These are phyloP conservation scores for Agelastica alni DNA, from an alignment of 2,888 invertebrate genomes.

Conservation along the genomic window DNA sequence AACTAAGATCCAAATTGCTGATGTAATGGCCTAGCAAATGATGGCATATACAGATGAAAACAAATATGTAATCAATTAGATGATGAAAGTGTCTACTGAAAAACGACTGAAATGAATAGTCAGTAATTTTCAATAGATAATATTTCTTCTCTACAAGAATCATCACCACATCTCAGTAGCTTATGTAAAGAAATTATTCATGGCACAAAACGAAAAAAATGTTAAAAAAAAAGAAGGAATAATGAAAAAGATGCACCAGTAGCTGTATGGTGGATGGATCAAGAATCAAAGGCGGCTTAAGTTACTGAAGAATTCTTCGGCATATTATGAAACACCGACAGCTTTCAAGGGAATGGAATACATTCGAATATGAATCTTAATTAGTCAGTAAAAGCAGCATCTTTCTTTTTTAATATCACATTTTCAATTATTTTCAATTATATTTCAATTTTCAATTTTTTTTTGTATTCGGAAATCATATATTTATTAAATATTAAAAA, in stretches of 20 bases:
- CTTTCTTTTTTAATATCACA: too few relatives aligned
- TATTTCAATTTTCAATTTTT: too few relatives aligned
- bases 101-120: constrained; percentile 35
- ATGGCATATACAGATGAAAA: constrained; percentile 12
- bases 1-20: constrained; percentile 4
- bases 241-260: constrained; percentile 30
- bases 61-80: constrained; percentile 21
- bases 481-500: too few relatives aligned
- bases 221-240: constrained; percentile 7
- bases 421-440: too few relatives aligned
- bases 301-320: constrained; percentile 22
- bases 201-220: constrained; percentile 4
- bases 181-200: constrained; percentile 12
- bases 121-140: constrained; percentile 43
- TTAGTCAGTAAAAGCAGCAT: too few relatives aligned
- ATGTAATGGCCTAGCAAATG: constrained; percentile 19
- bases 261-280: constrained; percentile 30
- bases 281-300: constrained; percentile 41
- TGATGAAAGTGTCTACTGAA: constrained; percentile 6
- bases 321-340: constrained; percentile 27
- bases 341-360: constrained; percentile 22
- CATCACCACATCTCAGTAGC: constrained; percentile 22
- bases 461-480: too few relatives aligned
- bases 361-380: constrained; percentile 27
- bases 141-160: not conserved